phyloP scores from a whole-genome alignment of 2,888 invertebrate genomes.

The Machimus atricapillus region DNA sequence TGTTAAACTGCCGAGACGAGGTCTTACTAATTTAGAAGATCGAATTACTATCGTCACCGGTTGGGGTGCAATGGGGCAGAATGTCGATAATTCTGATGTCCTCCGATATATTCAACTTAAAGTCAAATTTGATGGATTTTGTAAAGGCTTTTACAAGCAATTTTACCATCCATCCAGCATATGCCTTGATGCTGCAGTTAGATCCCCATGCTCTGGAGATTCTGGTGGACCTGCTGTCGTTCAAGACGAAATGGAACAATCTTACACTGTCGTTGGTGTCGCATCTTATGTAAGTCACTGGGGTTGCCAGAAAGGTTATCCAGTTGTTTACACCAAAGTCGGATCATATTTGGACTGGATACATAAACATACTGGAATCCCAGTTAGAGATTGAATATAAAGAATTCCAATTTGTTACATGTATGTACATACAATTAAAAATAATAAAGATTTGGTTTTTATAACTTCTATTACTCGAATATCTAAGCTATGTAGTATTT shows the following conservation, averaged over 20 bases:
- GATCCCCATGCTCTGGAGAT: conserved; percentile 41
- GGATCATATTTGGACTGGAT: conserved; percentile 42
- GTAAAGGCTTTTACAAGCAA: not conserved
- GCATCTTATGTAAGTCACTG: conserved; percentile 17
- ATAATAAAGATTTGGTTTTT: not conserved
- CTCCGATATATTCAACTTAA: not conserved
- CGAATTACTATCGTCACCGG: not conserved
- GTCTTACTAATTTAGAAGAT: not conserved
- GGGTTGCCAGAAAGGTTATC: conserved; percentile 38
- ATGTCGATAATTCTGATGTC: not conserved
- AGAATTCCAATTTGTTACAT: not conserved
- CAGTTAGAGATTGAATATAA: not conserved
- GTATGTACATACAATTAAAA: not conserved
- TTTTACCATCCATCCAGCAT: conserved; percentile 5
- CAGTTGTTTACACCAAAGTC: conserved; percentile 37
- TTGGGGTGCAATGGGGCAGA: not conserved
- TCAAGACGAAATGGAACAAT: not conserved
- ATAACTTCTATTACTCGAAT: no score
- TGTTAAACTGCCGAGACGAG: not conserved
- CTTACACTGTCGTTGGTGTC: conserved; percentile 12
- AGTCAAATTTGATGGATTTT: not conserved
- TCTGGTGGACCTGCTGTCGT: conserved; percentile 39
- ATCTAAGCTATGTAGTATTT: no score
- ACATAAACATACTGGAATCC: conserved; percentile 28
- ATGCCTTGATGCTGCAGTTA: conserved; percentile 16